A percentile compares a stretch with the other conserved stretches of the same genome.
These are phyloP conservation scores for Chloropsis cyanopogon DNA, from an alignment of 2,113 vertebrate species.

Conservation along the genomic window DNA sequence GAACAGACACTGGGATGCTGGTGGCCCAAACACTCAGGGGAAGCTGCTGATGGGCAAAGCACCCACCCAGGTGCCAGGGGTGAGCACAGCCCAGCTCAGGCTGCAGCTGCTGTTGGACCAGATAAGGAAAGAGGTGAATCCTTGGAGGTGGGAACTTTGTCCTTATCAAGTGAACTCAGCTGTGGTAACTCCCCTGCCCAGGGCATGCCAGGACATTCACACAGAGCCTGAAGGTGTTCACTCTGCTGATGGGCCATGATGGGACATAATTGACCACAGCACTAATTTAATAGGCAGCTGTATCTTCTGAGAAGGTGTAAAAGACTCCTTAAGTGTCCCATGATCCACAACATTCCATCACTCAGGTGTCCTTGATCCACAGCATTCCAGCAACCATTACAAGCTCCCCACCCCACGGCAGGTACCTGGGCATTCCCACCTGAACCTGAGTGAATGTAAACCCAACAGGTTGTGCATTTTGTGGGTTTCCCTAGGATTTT, in stretches of 20 bases:
- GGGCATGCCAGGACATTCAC: not conserved
- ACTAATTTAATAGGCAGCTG: not conserved
- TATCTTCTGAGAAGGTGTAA: not conserved
- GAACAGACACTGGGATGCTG: not conserved
- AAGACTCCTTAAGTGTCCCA: not conserved
- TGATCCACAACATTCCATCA: not conserved
- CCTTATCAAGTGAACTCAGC: not conserved
- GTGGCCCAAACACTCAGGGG: not conserved
- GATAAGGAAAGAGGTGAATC: accelerated
- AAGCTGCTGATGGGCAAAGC: not conserved
- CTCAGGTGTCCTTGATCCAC: not conserved
- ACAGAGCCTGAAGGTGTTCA: not conserved
- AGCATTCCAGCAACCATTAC: not conserved
- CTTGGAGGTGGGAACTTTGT: not conserved
- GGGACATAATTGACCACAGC: accelerated
- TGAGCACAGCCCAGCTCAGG: not conserved
- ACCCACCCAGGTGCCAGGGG: not conserved
- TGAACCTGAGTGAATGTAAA: not conserved
- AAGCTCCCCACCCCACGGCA: not conserved
- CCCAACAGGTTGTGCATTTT: accelerated
- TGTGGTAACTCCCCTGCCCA: not conserved
- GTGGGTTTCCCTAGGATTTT: not conserved
- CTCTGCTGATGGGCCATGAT: not conserved
- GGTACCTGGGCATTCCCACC: not conserved
- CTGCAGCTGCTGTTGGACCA: not conserved